These are phyloP conservation scores for Spodoptera litura DNA, from an alignment of 1,140 invertebrate genomes.

Conservation along the genomic window DNA sequence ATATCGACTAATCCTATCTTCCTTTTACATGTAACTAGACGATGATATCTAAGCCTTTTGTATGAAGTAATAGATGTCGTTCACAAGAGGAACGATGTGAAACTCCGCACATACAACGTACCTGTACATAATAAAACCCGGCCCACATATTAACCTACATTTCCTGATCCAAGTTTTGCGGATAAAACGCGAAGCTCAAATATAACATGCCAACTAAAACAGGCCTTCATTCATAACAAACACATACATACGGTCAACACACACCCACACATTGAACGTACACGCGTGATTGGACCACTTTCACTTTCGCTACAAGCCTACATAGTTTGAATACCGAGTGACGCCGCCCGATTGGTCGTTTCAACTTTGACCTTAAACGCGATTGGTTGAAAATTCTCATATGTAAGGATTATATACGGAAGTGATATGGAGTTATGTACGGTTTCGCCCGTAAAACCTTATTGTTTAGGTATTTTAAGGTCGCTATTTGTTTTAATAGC, in stretches of 20 bases:
- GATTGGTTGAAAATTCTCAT: conserved; percentile 67
- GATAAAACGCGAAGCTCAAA: conserved; percentile 29
- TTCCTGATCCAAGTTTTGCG: conserved; percentile 17
- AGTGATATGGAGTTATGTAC: conserved; percentile 65
- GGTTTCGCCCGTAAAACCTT: conserved; percentile 18
- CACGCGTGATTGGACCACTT: conserved; percentile 72
- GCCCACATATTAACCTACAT: conserved; percentile 30
- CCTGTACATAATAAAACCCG: neutral
- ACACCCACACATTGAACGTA: conserved; percentile 63
- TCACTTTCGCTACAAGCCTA: conserved; percentile 78
- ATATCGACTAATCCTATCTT: no score
- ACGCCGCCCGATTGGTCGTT: conserved; percentile 69
- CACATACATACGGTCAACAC: conserved; percentile 56
- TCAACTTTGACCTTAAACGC: conserved; percentile 74
- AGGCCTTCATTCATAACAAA: conserved; percentile 65
- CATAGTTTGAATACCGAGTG: conserved; percentile 75
- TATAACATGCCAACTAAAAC: conserved; percentile 50
- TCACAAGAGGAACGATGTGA: no score
- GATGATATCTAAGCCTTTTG: no score
- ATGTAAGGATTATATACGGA: conserved; percentile 73
- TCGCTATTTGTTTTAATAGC: conserved; percentile 38
- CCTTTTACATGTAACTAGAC: no score
- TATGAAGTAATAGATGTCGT: no score
- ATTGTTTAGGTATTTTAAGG: conserved; percentile 50
- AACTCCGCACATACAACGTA: no score